phyloP scores from a whole-genome alignment of 2,888 invertebrate genomes.

The Unio delphinus region DNA sequence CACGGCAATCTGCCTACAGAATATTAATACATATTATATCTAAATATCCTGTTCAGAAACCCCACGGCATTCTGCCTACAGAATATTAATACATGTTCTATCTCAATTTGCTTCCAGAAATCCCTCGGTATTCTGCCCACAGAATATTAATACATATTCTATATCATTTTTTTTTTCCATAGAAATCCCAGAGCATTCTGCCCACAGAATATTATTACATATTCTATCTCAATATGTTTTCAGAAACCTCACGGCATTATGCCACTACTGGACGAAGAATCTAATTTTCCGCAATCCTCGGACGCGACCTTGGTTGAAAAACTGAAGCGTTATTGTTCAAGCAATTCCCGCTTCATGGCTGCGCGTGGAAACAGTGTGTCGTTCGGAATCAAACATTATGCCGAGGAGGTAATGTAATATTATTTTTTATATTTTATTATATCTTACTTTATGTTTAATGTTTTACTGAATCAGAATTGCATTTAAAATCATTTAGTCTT shows the following conservation, averaged over 20 bases:
- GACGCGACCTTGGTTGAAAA: constrained; percentile 49
- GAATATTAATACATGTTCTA: too few species aligned
- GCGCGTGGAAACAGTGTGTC: constrained; percentile 25
- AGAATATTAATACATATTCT: too few species aligned
- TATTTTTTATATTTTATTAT: neutral
- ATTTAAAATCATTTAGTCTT: too few species aligned
- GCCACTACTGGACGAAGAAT: constrained; percentile 53
- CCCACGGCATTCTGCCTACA: constrained; percentile 32
- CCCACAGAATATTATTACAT: constrained; percentile 3
- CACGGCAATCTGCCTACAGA: too few species aligned
- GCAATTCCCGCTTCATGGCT: constrained; percentile 31
- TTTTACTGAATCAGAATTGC: too few species aligned
- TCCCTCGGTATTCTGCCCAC: constrained; percentile 45
- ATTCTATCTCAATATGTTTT: neutral
- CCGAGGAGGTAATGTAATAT: constrained; percentile 40
- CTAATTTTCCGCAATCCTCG: constrained; percentile 49
- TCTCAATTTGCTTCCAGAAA: constrained; percentile 25
- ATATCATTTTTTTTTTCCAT: constrained; percentile 1
- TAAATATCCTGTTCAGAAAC: constrained; percentile 26
- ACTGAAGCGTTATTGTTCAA: constrained; percentile 45
- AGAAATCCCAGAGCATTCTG: constrained; percentile 51
- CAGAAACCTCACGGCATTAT: constrained; percentile 53
- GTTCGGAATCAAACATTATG: constrained; percentile 52
- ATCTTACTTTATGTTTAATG: too few species aligned
- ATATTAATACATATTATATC: too few species aligned